Percentiles rank a stretch among this genome's conserved stretches.
These are phyloP conservation scores for Noturus placidus DNA, from an alignment of 2,113 vertebrate species.

Conservation along the genomic window DNA sequence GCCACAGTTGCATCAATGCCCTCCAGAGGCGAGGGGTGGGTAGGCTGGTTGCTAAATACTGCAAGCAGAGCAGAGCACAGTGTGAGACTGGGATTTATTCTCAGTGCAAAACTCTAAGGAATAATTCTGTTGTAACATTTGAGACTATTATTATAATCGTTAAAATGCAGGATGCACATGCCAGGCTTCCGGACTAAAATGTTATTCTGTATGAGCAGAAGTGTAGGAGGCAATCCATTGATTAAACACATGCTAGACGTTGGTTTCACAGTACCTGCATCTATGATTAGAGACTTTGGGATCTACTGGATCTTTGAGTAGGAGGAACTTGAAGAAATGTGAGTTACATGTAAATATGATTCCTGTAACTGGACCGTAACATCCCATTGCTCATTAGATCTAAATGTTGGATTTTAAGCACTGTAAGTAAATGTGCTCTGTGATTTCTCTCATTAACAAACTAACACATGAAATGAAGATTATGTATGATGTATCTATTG, in stretches of 20 bases:
- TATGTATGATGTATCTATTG: neutral
- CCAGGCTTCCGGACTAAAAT: neutral
- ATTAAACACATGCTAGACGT: neutral
- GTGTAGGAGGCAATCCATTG: constrained; percentile 2
- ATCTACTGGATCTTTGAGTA: constrained; percentile 4
- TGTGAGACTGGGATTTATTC: neutral
- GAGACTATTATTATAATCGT: neutral
- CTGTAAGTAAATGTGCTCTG: constrained; percentile 1
- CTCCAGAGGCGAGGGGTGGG: constrained; percentile 25
- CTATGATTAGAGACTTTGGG: constrained; percentile 3
- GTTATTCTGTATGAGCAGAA: constrained; percentile 20
- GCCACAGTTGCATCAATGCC: constrained; percentile 15
- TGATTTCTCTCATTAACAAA: neutral
- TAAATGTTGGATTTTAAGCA: neutral
- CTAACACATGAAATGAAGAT: neutral
- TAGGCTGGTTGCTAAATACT: constrained; percentile 10
- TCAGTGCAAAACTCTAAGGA: neutral
- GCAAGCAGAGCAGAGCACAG: constrained; percentile 17
- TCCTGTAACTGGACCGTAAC: neutral
- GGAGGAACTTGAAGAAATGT: constrained; percentile 16
- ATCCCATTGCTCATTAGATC: neutral
- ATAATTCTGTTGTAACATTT: neutral
- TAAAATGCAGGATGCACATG: neutral
- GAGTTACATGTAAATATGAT: constrained; percentile 21
- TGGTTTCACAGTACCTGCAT: constrained; percentile 10